Percentiles rank a stretch among this genome's conserved stretches.
phyloP scores from a whole-genome alignment of 1,140 invertebrate genomes.

The Neodiprion lecontei region DNA sequence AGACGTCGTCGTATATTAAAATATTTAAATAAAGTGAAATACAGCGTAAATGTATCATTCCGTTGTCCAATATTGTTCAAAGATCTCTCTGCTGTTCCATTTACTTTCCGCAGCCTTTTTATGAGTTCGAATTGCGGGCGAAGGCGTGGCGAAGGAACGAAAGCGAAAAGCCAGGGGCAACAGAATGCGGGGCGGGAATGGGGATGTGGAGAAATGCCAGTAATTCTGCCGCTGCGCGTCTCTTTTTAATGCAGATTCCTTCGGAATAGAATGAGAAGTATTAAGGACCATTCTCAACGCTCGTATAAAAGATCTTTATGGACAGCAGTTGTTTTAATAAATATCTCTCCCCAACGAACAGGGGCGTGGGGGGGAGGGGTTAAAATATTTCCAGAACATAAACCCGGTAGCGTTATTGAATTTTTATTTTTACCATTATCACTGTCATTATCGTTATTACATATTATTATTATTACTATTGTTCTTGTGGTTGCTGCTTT shows the following conservation, averaged over 20 bases:
- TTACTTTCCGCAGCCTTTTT: conserved; percentile 7
- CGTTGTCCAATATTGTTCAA: conserved; percentile 16
- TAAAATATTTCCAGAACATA: background rate
- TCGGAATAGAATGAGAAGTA: background rate
- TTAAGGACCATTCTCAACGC: background rate
- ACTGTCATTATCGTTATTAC: background rate
- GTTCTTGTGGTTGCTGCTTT: too few relatives aligned
- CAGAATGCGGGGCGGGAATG: background rate
- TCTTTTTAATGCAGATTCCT: conserved; percentile 2
- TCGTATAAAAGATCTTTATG: background rate
- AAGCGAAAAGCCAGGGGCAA: background rate
- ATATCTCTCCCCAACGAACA: background rate
- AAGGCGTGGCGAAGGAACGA: background rate
- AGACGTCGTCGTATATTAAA: conserved; percentile 42
- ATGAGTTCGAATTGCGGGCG: conserved; percentile 10
- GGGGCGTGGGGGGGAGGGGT: background rate
- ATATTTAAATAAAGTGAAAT: conserved; percentile 40
- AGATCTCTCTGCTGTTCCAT: background rate
- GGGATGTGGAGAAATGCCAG: background rate
- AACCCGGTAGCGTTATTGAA: background rate
- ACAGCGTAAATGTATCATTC: conserved; percentile 17
- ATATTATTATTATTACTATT: background rate
- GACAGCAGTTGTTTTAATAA: conserved; percentile 1
- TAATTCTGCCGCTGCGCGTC: background rate
- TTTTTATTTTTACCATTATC: background rate